Base-by-base conservation (phyloP, 1,140 invertebrate species). In the Cepaea nemoralis region DNA sequence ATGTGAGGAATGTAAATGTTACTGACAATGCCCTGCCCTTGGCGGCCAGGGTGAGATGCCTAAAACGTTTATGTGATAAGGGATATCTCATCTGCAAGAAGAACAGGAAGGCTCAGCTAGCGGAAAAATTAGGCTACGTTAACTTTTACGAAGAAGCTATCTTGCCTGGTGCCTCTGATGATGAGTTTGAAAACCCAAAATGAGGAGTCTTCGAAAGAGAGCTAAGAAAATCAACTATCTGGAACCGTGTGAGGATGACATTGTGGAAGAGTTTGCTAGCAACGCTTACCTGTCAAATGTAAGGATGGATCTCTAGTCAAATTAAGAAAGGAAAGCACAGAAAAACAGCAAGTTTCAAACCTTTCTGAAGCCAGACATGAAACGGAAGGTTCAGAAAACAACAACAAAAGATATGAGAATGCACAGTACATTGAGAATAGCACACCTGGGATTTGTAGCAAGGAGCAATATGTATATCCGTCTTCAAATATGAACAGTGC, bases 231-330 rank as follows among this genome's bases (percentile, higher is more conserved):
- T 78, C 6, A 66, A 59, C 39, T 78, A 78, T 40, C 35, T 67
- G 22, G 76, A 78, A 40, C 76, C 76, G 1, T 39, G 59, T 39
- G 76, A 78, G n/a, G 74, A 55, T 76, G 74, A 76, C n/a, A 76
- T 76, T 14, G 14, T 76, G 19, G 55, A 35, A 6, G 74, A 76
- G 22, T 76, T 76, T 63, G 8, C n/a, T 22, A 76, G 48, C 16
- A 76, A 76, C 74, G 48, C 5, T 55, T 48, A 31, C 74, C 45
- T 40, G 14, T 6, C 31, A 76, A 59, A 35, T n/a, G 14, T 59
- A 45, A 45, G 19, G 42, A 45, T 45, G 42, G n/a, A n/a, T n/a
- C n/a, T n/a, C n/a, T 45, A 19, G 42, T 8, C 8, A 45, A 45
- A 45, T 45, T 19, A 10, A 19, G 42, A 19, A 19, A 45, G 8